phyloP scores from a whole-genome alignment of 2,888 invertebrate species.

The Hecatera dysodea region DNA sequence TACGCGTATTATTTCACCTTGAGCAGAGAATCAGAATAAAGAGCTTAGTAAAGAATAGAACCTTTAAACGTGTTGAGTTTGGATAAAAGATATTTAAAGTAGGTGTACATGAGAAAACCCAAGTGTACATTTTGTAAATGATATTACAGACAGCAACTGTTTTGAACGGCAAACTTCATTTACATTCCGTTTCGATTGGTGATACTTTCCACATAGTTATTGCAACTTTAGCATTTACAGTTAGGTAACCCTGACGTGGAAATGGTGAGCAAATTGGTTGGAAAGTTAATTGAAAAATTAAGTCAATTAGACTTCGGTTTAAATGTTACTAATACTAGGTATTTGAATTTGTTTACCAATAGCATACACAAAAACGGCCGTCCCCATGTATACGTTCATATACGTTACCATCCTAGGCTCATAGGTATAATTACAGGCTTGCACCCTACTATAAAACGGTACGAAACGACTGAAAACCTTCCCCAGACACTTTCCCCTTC shows the following conservation, averaged over 20 bases:
- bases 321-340: not conserved
- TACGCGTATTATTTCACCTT: slow-evolving; percentile 51
- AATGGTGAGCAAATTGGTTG: not conserved
- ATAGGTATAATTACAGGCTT: slow-evolving; percentile 60
- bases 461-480: slow-evolving; percentile 75
- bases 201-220: not conserved
- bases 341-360: slow-evolving; percentile 3
- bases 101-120: slow-evolving; percentile 27
- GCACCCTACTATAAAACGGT: slow-evolving; percentile 59
- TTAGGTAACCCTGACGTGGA: not conserved
- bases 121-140: slow-evolving; percentile 23
- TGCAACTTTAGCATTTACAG: not conserved
- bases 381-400: slow-evolving; percentile 25
- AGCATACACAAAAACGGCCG: not conserved
- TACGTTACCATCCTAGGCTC: slow-evolving; percentile 26
- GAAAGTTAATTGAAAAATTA: not conserved
- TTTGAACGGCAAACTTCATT: not conserved
- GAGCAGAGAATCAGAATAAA: slow-evolving; percentile 26
- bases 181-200: not conserved
- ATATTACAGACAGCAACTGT: not conserved
- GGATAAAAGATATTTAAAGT: slow-evolving; percentile 41
- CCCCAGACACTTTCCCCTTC: slow-evolving; percentile 87
- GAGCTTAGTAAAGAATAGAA: slow-evolving; percentile 35
- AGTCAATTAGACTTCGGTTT: not conserved
- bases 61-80: slow-evolving; percentile 31